Evolutionary conservation across 2,888 invertebrate genomes (phyloP).

Genomic region (Muschampia plurimacula): DNA sequence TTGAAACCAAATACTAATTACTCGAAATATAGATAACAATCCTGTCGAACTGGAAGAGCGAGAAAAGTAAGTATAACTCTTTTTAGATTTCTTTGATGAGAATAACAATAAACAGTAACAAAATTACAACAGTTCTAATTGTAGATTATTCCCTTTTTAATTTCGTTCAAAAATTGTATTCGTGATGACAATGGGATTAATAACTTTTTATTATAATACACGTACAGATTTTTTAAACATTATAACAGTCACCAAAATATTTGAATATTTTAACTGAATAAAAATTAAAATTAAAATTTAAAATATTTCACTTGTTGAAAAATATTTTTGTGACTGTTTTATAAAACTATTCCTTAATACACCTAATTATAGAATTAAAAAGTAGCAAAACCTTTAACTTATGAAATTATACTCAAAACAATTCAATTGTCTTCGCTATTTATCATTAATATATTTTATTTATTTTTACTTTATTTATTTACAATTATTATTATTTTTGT

Average conservation of each 20-base stretch:
- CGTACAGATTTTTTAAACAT: too few species aligned
- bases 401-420: too few species aligned
- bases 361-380: background rate
- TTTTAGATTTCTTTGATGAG: constrained; percentile 40
- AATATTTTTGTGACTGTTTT: background rate
- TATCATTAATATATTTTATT: too few species aligned
- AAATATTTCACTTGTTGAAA: background rate
- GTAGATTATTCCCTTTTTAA: too few species aligned
- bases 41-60: constrained; percentile 93
- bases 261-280: background rate
- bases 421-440: too few species aligned
- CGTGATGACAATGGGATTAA: too few species aligned
- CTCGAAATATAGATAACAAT: constrained; percentile 88
- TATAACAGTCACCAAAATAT: too few species aligned
- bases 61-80: constrained; percentile 91
- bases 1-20: constrained; percentile 51
- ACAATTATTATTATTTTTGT: too few species aligned
- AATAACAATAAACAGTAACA: constrained; percentile 26
- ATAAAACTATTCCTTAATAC: background rate
- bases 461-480: too few species aligned
- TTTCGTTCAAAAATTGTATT: too few species aligned
- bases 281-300: background rate
- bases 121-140: constrained; percentile 3
- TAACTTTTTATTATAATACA: too few species aligned
- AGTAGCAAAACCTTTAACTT: too few species aligned